Conservation (phyloP, 2,113 vertebrate genomes). For the Emydura subglobosa region DNA sequence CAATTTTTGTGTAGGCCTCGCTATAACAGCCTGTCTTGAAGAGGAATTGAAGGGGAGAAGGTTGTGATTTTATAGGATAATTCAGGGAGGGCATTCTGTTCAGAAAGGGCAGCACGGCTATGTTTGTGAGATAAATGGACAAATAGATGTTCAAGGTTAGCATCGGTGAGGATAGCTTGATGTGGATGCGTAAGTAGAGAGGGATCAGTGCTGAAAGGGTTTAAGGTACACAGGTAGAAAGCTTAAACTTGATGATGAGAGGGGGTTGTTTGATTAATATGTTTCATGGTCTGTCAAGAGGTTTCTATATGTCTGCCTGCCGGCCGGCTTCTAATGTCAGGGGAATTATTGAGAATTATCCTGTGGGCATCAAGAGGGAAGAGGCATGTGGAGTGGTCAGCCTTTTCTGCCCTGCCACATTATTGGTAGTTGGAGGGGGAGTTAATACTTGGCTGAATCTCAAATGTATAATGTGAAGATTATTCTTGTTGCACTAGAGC, state of each 20-base stretch:
- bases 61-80: not conserved
- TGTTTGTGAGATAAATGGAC: no score
- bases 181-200: no score
- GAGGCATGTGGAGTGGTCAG: not conserved
- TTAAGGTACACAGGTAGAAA: not conserved
- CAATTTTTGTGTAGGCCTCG: not conserved
- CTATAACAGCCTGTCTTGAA: no score
- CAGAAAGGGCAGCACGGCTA: no score
- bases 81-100: not conserved
- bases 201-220: not conserved
- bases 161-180: not conserved
- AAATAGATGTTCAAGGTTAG: not conserved
- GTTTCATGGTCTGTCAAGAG: not conserved
- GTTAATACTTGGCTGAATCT: not conserved
- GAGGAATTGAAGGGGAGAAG: not conserved
- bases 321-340: not conserved
- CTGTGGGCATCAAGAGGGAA: accelerated
- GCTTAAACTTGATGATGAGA: not conserved
- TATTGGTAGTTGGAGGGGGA: not conserved
- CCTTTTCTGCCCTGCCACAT: not conserved
- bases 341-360: not conserved
- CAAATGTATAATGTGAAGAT: not conserved
- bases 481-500: accelerated
- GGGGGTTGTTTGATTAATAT: not conserved
- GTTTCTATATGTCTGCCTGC: not conserved